These are phyloP conservation scores for Gephyroberyx darwinii DNA, from an alignment of 2,797 vertebrate genomes.

Conservation along the genomic window DNA sequence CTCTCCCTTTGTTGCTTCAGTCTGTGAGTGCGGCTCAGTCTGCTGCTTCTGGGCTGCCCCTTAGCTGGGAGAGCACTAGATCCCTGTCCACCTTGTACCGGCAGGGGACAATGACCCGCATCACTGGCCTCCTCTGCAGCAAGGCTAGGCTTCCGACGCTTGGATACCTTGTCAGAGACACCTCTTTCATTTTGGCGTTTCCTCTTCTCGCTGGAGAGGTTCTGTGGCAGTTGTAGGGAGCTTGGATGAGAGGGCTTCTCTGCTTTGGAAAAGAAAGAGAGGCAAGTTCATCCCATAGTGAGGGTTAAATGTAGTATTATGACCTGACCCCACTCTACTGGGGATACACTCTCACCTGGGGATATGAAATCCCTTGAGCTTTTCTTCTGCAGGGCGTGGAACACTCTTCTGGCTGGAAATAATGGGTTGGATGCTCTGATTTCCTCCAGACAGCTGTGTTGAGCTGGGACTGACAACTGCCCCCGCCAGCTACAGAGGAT, in stretches of 20 bases:
- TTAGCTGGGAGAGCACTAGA: background rate
- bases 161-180: constrained; percentile 37
- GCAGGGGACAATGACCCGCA: background rate
- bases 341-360: constrained; percentile 77
- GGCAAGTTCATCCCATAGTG: no score
- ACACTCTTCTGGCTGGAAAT: constrained; percentile 84
- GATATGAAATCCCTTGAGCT: constrained; percentile 40
- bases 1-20: constrained; percentile 35
- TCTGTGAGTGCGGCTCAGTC: constrained; percentile 65
- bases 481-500: constrained; percentile 58
- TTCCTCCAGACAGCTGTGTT: constrained; percentile 80
- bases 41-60: constrained; percentile 28
- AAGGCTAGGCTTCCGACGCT: constrained; percentile 43
- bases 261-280: constrained; percentile 18
- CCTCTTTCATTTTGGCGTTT: constrained; percentile 45
- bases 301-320: no score
- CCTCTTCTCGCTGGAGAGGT: constrained; percentile 51
- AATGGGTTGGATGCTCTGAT: constrained; percentile 81
- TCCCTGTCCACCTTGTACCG: background rate
- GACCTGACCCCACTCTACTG: no score
- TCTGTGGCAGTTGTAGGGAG: background rate
- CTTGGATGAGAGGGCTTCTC: background rate
- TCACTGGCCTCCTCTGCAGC: background rate
- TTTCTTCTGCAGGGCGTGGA: constrained; percentile 81
- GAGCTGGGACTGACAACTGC: constrained; percentile 67